Evolutionary conservation across 2,888 invertebrate genomes (phyloP).

Genomic region (Scaptomyza caliginosa): DNA sequence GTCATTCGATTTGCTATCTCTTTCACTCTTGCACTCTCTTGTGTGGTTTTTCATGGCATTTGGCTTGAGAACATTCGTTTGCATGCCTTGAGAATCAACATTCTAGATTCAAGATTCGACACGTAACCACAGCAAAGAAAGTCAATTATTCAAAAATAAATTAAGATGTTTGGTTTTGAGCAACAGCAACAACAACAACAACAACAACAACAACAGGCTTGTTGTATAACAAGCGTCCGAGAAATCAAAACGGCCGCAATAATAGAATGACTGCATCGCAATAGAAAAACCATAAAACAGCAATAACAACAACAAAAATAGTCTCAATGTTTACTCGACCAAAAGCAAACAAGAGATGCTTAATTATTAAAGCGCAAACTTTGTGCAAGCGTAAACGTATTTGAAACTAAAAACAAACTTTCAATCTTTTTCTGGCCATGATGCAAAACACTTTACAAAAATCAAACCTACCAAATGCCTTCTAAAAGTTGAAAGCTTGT

Average conservation of each 20-base stretch:
- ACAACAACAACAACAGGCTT: too few species aligned
- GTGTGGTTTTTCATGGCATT: slow-evolving; percentile 7
- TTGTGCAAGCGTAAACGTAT: not conserved
- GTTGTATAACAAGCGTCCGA: not conserved
- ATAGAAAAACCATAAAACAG: not conserved
- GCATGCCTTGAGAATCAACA: not conserved
- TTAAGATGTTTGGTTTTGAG: not conserved
- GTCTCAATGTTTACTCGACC: not conserved
- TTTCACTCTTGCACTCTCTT: too few species aligned
- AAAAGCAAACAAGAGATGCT: not conserved
- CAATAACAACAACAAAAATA: not conserved
- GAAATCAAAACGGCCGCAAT: slow-evolving; percentile 5
- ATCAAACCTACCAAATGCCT: too few species aligned
- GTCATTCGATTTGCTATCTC: slow-evolving; percentile 21
- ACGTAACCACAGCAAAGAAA: slow-evolving; percentile 50
- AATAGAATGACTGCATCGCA: not conserved
- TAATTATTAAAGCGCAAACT: not conserved
- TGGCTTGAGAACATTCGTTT: slow-evolving; percentile 1
- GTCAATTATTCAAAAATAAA: slow-evolving; percentile 40
- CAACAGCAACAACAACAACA: too few species aligned
- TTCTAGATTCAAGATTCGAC: slow-evolving; percentile 31
- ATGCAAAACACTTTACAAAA: too few species aligned
- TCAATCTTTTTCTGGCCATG: not conserved
- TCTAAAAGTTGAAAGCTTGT: too few species aligned
- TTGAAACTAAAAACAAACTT: not conserved